These are phyloP conservation scores for Tachuris rubrigastra DNA, from an alignment of 2,113 vertebrate species.

Conservation along the genomic window DNA sequence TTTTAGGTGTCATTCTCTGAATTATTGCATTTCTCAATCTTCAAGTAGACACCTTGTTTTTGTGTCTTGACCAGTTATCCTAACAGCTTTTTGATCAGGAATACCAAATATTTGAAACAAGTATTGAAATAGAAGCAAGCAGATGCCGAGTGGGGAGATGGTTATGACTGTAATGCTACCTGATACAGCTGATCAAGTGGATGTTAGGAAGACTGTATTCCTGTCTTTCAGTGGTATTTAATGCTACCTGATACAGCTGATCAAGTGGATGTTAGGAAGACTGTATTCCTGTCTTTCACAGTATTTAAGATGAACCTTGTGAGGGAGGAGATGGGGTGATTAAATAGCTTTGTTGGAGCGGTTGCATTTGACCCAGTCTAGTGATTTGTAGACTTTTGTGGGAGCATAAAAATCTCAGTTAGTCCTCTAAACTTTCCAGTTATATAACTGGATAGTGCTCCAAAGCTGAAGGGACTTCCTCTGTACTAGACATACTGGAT, in stretches of 20 bases:
- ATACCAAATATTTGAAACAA: background rate
- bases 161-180: background rate
- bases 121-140: background rate
- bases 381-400: background rate
- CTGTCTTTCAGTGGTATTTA: background rate
- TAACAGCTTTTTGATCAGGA: background rate
- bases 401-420: background rate
- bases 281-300: background rate
- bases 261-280: background rate
- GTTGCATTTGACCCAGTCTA: background rate
- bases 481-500: background rate
- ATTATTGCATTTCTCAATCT: background rate
- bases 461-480: constrained; percentile 2
- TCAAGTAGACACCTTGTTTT: background rate
- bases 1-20: background rate
- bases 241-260: background rate
- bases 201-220: background rate
- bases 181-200: background rate
- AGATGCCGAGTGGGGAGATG: background rate
- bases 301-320: background rate
- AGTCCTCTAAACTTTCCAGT: background rate
- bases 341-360: background rate
- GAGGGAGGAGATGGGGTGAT: background rate
- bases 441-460: background rate
- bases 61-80: background rate